Base-by-base conservation (phyloP, 2,797 vertebrate species). In the Danio aesculapii region DNA sequence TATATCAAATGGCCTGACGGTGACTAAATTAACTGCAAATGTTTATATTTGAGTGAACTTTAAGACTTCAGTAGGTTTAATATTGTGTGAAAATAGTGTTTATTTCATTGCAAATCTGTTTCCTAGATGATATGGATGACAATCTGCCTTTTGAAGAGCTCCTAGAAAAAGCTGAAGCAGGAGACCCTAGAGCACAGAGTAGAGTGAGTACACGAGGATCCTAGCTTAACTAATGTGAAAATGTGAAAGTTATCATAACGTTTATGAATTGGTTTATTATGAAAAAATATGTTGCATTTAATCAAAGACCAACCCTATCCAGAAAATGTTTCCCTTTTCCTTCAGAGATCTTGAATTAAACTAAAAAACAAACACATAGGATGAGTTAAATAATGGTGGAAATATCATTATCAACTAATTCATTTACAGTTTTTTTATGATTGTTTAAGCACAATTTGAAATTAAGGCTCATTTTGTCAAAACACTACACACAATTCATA, bases 151-250 rank as follows among this genome's bases (percentile, higher is more conserved):
- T 82, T 81, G 85, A 87, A 49, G 86, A 88, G 46, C 39, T 86
- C 74, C 72, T 81, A 53, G 67, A 84, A 59, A 87, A 82, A 84
- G 87, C 87, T 19, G 80, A 88, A 81, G 47, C 47, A 52, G 88
- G 86, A 79, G 86, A 89, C 49, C 71, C 87, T 9, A 87, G 83
- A 84, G 83, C 84, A 30, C 88, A 89, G 59, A 79, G 84, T 69
- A 55, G 30, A 68, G 86, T 87, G 47, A 86, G 83, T 55, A 1
- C 64, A 50, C 14, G 11, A 43, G 66, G 14, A 52, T 7, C 67
- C n/a, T 52, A 11, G 19, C 49, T 41, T 2, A 16, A 41, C 43
- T 39, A 13, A 16, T 49, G 21, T 50, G 1, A 71, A 14, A 43
- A 55, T 19, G 30, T 43, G 6, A 71, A 55, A 43, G 6, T 71